These are phyloP conservation scores for Eupithecia vulgata DNA, from an alignment of 2,888 invertebrate species.

Conservation along the genomic window DNA sequence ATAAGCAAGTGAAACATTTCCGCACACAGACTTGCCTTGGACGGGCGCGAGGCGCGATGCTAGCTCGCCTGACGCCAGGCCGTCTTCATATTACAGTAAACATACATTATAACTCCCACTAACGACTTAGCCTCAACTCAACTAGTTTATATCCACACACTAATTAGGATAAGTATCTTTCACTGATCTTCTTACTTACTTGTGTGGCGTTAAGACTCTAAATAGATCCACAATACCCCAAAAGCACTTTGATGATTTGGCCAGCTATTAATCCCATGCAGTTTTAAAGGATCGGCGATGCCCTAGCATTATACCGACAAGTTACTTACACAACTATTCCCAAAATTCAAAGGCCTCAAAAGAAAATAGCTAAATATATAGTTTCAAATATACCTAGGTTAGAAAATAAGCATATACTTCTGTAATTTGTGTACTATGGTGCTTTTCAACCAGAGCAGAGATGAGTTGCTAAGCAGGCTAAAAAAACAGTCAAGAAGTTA, in stretches of 20 bases:
- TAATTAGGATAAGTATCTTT: constrained; percentile 25
- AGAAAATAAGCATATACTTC: not conserved
- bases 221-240: not conserved
- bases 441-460: not conserved
- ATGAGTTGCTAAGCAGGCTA: not conserved
- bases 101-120: constrained; percentile 43
- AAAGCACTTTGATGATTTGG: not conserved
- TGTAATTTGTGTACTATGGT: not conserved
- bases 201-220: not conserved
- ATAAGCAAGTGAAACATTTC: constrained; percentile 62
- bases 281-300: not conserved
- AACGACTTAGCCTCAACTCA: constrained; percentile 30
- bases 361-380: too few relatives aligned
- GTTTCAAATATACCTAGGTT: not conserved
- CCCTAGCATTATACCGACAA: not conserved
- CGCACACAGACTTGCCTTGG: constrained; percentile 80
- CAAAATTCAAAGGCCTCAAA: too few relatives aligned
- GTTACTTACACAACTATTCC: not conserved
- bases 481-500: not conserved
- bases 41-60: constrained; percentile 77
- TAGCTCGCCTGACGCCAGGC: constrained; percentile 74
- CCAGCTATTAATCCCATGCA: not conserved
- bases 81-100: constrained; percentile 77
- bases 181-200: constrained; percentile 28
- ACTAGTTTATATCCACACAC: constrained; percentile 3